Base-by-base conservation (phyloP, 2,797 vertebrate species). In the Toxotes lorentzi region DNA sequence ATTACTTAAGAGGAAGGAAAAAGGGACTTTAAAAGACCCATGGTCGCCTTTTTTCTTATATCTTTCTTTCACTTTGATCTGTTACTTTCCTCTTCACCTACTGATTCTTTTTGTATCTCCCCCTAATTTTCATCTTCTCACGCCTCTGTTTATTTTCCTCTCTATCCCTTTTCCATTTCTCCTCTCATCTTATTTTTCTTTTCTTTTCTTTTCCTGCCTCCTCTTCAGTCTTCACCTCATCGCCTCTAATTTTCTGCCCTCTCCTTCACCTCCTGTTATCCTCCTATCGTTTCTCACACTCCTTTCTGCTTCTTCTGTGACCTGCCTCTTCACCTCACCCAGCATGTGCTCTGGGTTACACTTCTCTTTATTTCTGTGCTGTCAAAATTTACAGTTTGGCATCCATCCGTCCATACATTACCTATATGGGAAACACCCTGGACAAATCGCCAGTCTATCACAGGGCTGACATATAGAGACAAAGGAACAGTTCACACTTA, bases 231-330 rank as follows among this genome's bases (percentile, higher is more conserved):
- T 74, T 74, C 24, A 64, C 47, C 45, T 81, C 40, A 40, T 64
- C 17, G 2, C 56, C 34, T 70, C 48, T 32, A 19, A 58, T 79
- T 70, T 58, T 47, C 47, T 40, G 48, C 48, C 59, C 6, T 38
- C 72, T 65, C 47, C 27, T 75, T 64, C 53, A 58, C 43, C 66
- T 68, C 45, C 73, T 58, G 45, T 5, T 60, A 45, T 24, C 24
- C 64, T 51, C 8, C 4, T 38, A 48, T 45, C 35, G 12, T 4
- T 38, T 53, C 23, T 57, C 38, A 23, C 17, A 23, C 17, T 32
- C 2, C 13, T 30, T 13, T 56, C 34, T 61, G 43, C 32, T 24
- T 53, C 34, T 43, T 11, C 43, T 30, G 6, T 66, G 35, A 41
- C 53, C 43, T 35, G 16, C n/a, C 71, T 47, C 45, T 11, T 51